phyloP scores from a whole-genome alignment of 2,113 vertebrate species.

The Phalacrocorax pelagicus region DNA sequence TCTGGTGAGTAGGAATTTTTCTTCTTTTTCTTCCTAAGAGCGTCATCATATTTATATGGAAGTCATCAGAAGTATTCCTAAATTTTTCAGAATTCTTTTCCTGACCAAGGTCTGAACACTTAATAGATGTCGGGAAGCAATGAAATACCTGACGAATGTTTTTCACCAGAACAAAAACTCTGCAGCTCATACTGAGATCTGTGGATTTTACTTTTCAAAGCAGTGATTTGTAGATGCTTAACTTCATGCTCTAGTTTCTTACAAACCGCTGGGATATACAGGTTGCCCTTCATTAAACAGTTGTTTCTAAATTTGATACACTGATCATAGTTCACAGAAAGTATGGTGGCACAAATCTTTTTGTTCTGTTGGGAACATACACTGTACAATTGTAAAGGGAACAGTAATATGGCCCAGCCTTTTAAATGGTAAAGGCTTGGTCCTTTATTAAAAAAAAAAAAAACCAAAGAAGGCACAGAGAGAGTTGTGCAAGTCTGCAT shows the following conservation, averaged over 20 bases:
- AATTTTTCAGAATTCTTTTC: background rate
- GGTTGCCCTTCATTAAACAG: background rate
- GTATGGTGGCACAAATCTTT: background rate
- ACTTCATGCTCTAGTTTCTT: background rate
- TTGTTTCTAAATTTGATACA: background rate
- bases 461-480: background rate
- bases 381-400: background rate
- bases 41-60: background rate
- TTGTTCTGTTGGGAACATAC: background rate
- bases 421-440: background rate
- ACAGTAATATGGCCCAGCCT: background rate
- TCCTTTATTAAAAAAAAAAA: background rate
- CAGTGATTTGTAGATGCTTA: background rate
- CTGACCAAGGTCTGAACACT: background rate
- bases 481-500: background rate
- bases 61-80: background rate
- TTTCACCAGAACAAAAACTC: background rate
- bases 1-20: conserved; percentile 13
- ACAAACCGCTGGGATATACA: background rate
- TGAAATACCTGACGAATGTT: background rate
- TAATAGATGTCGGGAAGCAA: background rate
- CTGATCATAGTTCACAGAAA: background rate
- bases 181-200: background rate
- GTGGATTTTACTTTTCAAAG: background rate
- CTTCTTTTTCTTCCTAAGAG: background rate